These are phyloP conservation scores for Brachionus plicatilis DNA, from an alignment of 1,140 invertebrate genomes.

Conservation along the genomic window DNA sequence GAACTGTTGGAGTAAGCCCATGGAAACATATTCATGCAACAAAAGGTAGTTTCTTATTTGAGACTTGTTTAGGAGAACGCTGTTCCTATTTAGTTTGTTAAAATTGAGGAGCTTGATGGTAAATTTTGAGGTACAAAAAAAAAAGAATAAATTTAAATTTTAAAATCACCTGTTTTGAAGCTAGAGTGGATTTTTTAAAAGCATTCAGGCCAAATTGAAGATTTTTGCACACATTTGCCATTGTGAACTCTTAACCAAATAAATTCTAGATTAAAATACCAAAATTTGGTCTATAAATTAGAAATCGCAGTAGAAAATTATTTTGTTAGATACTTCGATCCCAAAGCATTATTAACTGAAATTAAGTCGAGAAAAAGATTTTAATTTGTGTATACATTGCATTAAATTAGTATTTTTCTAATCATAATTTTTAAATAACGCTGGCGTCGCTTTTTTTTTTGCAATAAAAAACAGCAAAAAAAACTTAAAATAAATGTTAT, in stretches of 20 bases:
- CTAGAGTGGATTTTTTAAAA: not conserved
- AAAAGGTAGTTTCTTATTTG: constrained; percentile 35
- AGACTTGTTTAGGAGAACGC: not conserved
- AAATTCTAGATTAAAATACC: constrained; percentile 3
- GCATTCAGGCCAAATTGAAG: constrained; percentile 3
- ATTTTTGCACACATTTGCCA: constrained; percentile 33
- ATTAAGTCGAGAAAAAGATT: not conserved
- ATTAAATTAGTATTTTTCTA: not conserved
- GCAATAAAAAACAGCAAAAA: not conserved
- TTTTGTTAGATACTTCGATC: constrained; percentile 2
- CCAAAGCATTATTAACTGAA: constrained; percentile 11
- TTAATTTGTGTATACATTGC: not conserved
- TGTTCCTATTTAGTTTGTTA: not conserved
- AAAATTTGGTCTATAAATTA: constrained; percentile 1
- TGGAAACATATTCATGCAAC: constrained; percentile 41
- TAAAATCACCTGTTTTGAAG: not conserved
- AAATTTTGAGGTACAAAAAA: not conserved
- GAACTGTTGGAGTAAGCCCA: constrained; percentile 33
- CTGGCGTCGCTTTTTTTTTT: not conserved
- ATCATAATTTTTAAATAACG: constrained; percentile 15
- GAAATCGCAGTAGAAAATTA: not conserved
- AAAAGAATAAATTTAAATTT: not conserved
- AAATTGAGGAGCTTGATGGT: not conserved
- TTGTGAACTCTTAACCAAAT: not conserved
- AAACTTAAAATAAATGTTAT: not conserved